Evolutionary conservation across 1,140 invertebrate species (phyloP).

Genomic region (Leptopilina clavipes): DNA sequence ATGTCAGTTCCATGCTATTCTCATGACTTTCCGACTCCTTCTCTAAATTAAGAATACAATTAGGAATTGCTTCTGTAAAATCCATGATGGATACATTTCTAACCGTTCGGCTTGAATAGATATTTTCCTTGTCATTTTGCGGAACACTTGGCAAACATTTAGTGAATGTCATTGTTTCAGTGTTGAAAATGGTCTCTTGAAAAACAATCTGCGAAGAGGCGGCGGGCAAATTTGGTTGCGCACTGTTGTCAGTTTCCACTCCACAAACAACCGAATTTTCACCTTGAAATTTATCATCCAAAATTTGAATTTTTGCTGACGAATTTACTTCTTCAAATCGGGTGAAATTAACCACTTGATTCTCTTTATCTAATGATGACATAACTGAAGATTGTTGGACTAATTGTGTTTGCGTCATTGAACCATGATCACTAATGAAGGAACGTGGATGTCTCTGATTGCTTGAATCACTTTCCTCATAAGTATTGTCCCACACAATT

Average conservation of each 20-base stretch:
- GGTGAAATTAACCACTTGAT: not conserved
- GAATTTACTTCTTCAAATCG: not conserved
- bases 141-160: not conserved
- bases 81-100: slow-evolving; percentile 39
- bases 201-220: not conserved
- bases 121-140: slow-evolving; percentile 6
- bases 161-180: not conserved
- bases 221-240: too few species aligned
- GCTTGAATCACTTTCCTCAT: slow-evolving; percentile 62
- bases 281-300: too few species aligned
- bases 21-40: slow-evolving; percentile 30
- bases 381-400: slow-evolving; percentile 2
- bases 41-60: not conserved
- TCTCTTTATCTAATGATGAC: slow-evolving; percentile 36
- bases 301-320: too few species aligned
- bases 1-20: slow-evolving; percentile 44
- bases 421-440: slow-evolving; percentile 13
- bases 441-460: slow-evolving; percentile 41
- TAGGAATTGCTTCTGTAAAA: slow-evolving; percentile 19
- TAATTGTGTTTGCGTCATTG: not conserved
- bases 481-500: slow-evolving; percentile 63
- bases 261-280: too few species aligned
- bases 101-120: slow-evolving; percentile 18
- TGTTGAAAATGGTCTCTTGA: not conserved
- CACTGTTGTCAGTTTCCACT: too few species aligned